phyloP scores from a whole-genome alignment of 2,113 vertebrate species.

The Narcine bancroftii region DNA sequence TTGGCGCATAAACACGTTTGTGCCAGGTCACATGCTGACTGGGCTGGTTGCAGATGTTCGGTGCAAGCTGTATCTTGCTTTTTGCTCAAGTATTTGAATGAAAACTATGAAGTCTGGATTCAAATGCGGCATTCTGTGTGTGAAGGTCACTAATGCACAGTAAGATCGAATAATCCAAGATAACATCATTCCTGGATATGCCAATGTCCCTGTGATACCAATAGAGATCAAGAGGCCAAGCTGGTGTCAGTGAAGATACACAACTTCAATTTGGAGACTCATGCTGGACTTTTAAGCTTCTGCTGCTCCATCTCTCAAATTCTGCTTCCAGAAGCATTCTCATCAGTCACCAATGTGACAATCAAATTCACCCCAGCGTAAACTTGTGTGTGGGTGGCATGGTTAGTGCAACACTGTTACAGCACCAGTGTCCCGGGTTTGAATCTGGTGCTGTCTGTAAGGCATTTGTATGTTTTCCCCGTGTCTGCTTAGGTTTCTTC shows the following conservation, averaged over 20 bases:
- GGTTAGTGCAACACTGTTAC: too few species aligned
- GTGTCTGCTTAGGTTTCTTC: too few species aligned
- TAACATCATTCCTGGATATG: conserved; percentile 69
- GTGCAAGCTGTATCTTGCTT: conserved; percentile 89
- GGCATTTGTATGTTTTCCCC: too few species aligned
- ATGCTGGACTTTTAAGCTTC: not conserved
- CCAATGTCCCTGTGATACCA: conserved; percentile 56
- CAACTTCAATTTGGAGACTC: not conserved
- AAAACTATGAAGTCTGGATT: conserved; percentile 19
- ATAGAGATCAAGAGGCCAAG: conserved; percentile 63
- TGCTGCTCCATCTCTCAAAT: not conserved
- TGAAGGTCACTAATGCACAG: not conserved
- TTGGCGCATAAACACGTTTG: conserved; percentile 88
- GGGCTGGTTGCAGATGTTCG: conserved; percentile 90
- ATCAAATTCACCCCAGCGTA: too few species aligned
- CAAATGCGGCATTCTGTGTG: not conserved
- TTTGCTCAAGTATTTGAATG: conserved; percentile 68
- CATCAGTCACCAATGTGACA: not conserved
- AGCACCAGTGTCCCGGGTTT: too few species aligned
- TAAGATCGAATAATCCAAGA: not conserved
- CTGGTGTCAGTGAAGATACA: conserved; percentile 43
- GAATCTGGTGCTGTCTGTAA: too few species aligned
- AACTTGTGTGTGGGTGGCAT: too few species aligned
- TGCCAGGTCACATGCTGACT: conserved; percentile 79
- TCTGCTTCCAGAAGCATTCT: not conserved